Evolutionary conservation across 2,888 invertebrate species (phyloP), one percentile per base, ranked within the genome.

Genomic region (Leucophenga maculata): DNA sequence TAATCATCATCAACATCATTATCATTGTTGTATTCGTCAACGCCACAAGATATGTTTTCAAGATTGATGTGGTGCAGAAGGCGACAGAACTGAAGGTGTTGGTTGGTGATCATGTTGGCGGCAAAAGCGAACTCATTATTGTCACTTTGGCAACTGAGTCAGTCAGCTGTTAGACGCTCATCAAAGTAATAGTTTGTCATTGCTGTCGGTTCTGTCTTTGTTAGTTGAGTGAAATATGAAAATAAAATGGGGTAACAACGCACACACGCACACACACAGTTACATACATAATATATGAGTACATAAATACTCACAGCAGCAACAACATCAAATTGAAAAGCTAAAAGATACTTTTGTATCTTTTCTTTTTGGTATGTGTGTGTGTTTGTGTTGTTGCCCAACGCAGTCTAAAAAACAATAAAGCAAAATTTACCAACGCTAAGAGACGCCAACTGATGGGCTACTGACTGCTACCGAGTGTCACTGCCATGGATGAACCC

Each of bases 351-450:
- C 39, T 39, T 39, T 16, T 54, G 11, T 54, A 16, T 20, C 16
- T 54, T 54, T 54, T 54, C 22, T 8, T 54, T 54, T 6, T 55
- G 9, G 1, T 20, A 48, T 48, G 11, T 9, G 6, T 50, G n/a
- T n/a, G n/a, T n/a, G n/a, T n/a, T n/a, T n/a, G n/a, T n/a, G n/a
- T 59, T 68, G 54, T 69, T 64, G 75, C 70, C 77, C 77, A 77
- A 77, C 76, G 76, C 67, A 69, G 65, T 65, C 69, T 70, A 11
- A 74, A 71, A 75, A 68, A 69, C 72, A 72, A 77, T 75, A 68
- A 77, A 75, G 74, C 75, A 72, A 72, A 74, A 72, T 74, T 72
- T 83, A 81, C 83, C 83, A 80, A 83, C 83, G 83, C 80, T 74
- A 64, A 32, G 50, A 32, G 39, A 6, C 39, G 8, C 39, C 39